These are phyloP conservation scores for Lacanobia wlatinum DNA, from an alignment of 2,888 invertebrate genomes.

Conservation along the genomic window DNA sequence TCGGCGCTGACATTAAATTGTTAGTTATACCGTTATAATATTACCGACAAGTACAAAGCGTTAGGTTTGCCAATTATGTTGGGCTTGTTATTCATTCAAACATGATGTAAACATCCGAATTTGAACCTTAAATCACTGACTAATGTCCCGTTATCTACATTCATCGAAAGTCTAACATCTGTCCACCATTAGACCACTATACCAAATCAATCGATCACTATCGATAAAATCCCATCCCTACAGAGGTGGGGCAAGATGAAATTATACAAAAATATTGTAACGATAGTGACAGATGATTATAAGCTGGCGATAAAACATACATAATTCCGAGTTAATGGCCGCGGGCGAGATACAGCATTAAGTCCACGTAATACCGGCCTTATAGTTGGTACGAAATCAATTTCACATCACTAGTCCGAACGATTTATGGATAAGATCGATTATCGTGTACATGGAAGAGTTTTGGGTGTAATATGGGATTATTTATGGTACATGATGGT, in stretches of 20 bases:
- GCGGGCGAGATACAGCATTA: constrained; percentile 70
- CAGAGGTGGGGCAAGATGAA: constrained; percentile 84
- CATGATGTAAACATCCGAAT: background rate
- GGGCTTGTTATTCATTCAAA: constrained; percentile 19
- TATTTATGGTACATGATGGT: constrained; percentile 60
- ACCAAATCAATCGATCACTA: constrained; percentile 59
- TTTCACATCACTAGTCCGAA: constrained; percentile 81
- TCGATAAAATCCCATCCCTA: constrained; percentile 73
- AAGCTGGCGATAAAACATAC: constrained; percentile 91
- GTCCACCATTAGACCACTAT: constrained; percentile 11
- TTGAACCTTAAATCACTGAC: background rate
- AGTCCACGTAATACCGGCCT: constrained; percentile 79
- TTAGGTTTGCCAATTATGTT: constrained; percentile 39
- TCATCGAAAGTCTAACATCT: constrained; percentile 7
- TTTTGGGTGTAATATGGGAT: constrained; percentile 65
- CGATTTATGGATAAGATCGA: constrained; percentile 76
- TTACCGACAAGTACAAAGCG: constrained; percentile 34
- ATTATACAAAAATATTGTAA: constrained; percentile 90
- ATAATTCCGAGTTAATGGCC: constrained; percentile 89
- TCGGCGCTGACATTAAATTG: constrained; percentile 34
- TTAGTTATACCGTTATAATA: constrained; percentile 40
- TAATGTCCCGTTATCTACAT: constrained; percentile 8
- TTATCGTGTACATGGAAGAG: constrained; percentile 66
- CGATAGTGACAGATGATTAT: constrained; percentile 91
- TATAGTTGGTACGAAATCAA: constrained; percentile 78